phyloP scores from a whole-genome alignment of 2,113 vertebrate genomes.

The Eulemur rufifrons region DNA sequence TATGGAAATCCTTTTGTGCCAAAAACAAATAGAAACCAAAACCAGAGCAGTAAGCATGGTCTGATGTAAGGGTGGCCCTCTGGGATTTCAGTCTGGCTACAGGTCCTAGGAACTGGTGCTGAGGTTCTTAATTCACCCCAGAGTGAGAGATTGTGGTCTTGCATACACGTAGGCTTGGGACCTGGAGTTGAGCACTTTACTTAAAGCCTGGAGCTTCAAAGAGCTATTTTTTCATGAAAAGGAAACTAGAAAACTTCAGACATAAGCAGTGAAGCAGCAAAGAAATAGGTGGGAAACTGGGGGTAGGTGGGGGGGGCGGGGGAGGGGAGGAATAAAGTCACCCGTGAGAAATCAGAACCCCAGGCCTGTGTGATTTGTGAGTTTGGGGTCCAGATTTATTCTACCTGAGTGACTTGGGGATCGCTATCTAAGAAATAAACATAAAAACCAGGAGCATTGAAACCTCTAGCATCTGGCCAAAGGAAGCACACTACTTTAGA shows the following conservation, averaged over 20 bases:
- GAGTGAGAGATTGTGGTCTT: neutral
- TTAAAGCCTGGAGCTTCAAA: neutral
- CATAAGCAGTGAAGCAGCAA: neutral
- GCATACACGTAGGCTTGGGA: neutral
- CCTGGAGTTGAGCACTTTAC: neutral
- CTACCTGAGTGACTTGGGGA: neutral
- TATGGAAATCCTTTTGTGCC: neutral
- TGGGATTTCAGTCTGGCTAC: neutral
- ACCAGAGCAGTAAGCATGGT: neutral
- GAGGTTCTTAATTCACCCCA: neutral
- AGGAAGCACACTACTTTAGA: neutral
- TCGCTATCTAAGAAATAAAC: neutral
- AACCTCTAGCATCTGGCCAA: neutral
- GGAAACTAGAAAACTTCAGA: neutral
- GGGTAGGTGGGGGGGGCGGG: neutral
- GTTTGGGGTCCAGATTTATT: neutral
- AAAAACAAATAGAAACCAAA: neutral
- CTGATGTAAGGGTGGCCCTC: neutral
- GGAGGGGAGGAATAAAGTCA: neutral
- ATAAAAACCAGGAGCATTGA: neutral
- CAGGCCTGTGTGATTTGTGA: neutral
- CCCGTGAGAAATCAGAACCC: neutral
- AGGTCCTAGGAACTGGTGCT: neutral
- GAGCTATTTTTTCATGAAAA: neutral
- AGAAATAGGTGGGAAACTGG: neutral